Base-by-base conservation (phyloP, 1,140 invertebrate species). In the Brachionus manjavacas region DNA sequence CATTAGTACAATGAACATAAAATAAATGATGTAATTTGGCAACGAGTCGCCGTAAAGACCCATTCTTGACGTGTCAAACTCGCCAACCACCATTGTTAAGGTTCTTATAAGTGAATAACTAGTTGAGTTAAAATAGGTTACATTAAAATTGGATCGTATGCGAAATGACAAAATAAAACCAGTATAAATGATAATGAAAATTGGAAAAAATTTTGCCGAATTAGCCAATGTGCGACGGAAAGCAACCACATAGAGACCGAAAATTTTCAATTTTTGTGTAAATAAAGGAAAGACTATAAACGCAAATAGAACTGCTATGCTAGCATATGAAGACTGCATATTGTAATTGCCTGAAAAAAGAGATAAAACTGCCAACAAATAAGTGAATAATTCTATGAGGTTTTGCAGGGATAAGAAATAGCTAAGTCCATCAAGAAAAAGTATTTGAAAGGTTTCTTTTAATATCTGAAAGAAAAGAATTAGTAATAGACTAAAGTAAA, bases 191-290 rank as follows among this genome's bases (percentile, higher is more conserved):
- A 81, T 81, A 7, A 68, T 39, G 39, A 81, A 81, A 25, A 81
- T 81, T 9, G 79, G 79, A 68, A 81, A 81, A 81, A 81, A 81
- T 68, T 81, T 81, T 20, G 79, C 79, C 52, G 79, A 81, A 11
- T 81, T 81, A 4, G 79, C 79, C 20, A 81, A 68, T 39, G 79
- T 81, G 23, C 79, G 49, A 4, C 55, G 20, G 28, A 81, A 81
- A 14, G 79, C 79, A 1, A 81, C 79, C 31, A 81, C 79, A 68
- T 81, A 81, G 12, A 81, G 25, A 7, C 79, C 79, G 14, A 81
- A 81, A 46, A 81, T 46, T 60, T 68, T 60, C 9, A 81, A 68
- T 35, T 81, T 81, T 81, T 81, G 79, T 6, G 64, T 81, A 46
- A 81, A 81, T 31, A 81, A 68, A 60, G 79, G 79, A 81, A 81